Conservation (phyloP, 2,888 invertebrate genomes). For the Laspeyria flexula region DNA sequence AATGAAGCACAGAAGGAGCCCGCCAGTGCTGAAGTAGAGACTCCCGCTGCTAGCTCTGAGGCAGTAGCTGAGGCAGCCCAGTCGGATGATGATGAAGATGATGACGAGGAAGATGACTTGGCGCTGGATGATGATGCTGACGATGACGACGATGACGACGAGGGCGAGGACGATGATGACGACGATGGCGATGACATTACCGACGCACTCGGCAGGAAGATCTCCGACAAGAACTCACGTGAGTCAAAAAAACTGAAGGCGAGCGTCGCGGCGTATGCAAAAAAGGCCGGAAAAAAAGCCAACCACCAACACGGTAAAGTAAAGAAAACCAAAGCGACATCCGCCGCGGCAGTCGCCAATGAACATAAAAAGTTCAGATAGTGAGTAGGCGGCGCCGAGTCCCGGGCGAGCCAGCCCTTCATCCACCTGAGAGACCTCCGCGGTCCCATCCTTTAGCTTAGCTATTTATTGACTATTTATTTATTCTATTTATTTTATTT, state of each 20-base stretch:
- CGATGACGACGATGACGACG: slow-evolving; percentile 89
- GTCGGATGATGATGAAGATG: slow-evolving; percentile 83
- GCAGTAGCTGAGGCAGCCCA: slow-evolving; percentile 60
- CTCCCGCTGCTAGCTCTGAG: slow-evolving; percentile 60
- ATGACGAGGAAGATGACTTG: slow-evolving; percentile 86
- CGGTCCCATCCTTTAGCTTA: slow-evolving; percentile 83
- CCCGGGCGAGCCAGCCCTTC: slow-evolving; percentile 67
- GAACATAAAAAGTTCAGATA: slow-evolving; percentile 86
- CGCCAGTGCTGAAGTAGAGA: slow-evolving; percentile 70
- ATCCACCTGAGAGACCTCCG: slow-evolving; percentile 79
- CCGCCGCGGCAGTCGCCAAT: slow-evolving; percentile 75
- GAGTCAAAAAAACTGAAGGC: slow-evolving; percentile 91
- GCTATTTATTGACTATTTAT: slow-evolving; percentile 87
- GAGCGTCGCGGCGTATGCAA: slow-evolving; percentile 71
- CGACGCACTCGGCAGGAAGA: slow-evolving; percentile 86
- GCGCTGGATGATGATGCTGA: slow-evolving; percentile 86
- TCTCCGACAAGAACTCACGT: slow-evolving; percentile 88
- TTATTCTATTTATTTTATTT: slow-evolving; percentile 87
- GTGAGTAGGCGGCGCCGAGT: slow-evolving; percentile 68
- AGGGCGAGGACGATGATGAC: slow-evolving; percentile 88
- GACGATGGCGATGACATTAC: slow-evolving; percentile 88
- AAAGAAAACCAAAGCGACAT: slow-evolving; percentile 84
- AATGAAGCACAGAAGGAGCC: slow-evolving; percentile 76
- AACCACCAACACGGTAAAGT: slow-evolving; percentile 81
- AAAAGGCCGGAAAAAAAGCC: slow-evolving; percentile 82